Evolutionary conservation across 2,888 invertebrate genomes (phyloP), one percentile per base, ranked within the genome.

Genomic region (Ceraclea dissimilis): DNA sequence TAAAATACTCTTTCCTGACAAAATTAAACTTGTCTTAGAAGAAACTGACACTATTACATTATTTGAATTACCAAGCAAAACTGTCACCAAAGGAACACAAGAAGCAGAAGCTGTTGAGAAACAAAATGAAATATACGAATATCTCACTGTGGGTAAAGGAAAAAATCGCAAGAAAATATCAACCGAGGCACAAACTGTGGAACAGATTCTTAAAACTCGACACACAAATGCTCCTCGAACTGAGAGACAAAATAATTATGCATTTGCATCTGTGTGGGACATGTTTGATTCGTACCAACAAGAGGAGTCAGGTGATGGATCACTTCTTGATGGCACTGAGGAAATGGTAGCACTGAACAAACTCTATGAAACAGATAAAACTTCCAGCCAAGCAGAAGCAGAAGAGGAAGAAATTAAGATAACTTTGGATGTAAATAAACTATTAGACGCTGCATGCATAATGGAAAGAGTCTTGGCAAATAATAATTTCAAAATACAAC

Each of bases 231-330:
- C 83, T 0, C 74, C 75, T 1, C 71, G 76, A 20, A 76, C 78
- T 1, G 70, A 73, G 54, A 80, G 78, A 55, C 75, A 71, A 52
- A 81, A 85, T 64, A 77, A 77, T 2, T 75, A 75, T 1, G 78
- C 83, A 0, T 86, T 84, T 66, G 88, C 87, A 0, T 88, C 88
- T 0, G 76, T 83, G 65, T 90, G 88, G 81, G 86, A 89, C 63
- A 87, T 90, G 83, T 82, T 82, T 64, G 90, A 90, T 65, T 85
- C 84, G 0, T 86, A 54, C n/a, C 39, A 46, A 18, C 6, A 26
- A 49, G 49, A 51, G 11, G 22, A 49, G 26, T n/a, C 22, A 11
- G 16, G 4, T 20, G 46, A 19, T n/a, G 11, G 5, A 5, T 8
- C 6, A 19, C 4, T 46, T 19, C 2, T 18, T 46, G 46, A 46